phyloP scores from a whole-genome alignment of 2,113 vertebrate genomes.

The Xiphophorus maculatus region DNA sequence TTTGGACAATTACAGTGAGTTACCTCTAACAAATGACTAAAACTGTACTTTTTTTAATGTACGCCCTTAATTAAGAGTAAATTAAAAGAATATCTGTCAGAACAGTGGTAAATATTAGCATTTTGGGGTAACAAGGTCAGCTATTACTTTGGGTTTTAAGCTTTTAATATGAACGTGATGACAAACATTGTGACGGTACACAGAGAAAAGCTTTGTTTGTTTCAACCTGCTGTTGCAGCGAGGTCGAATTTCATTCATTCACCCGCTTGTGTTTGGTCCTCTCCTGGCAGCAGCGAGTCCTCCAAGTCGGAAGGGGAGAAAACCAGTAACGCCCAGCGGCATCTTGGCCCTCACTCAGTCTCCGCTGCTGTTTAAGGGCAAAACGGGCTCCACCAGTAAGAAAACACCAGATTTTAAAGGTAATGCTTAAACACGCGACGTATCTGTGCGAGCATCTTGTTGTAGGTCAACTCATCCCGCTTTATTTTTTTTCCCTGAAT shows the following conservation, averaged over 20 bases:
- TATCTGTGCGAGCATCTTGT: background rate
- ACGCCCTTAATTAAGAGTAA: no score
- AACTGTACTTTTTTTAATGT: no score
- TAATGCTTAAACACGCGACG: background rate
- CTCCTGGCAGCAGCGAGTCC: constrained; percentile 79
- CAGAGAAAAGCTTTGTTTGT: no score
- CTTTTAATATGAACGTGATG: no score
- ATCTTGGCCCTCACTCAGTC: constrained; percentile 92
- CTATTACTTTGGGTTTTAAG: no score
- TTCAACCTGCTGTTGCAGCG: no score
- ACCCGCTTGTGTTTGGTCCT: background rate
- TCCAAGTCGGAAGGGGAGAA: constrained; percentile 69
- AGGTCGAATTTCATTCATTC: background rate
- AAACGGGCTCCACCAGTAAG: constrained; percentile 41
- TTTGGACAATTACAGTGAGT: no score
- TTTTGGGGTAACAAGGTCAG: no score
- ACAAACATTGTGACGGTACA: no score
- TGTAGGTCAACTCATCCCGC: background rate
- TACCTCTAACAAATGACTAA: no score
- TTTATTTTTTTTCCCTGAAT: background rate
- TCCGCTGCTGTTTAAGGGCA: constrained; percentile 86
- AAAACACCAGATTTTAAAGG: constrained; percentile 38
- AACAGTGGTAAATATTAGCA: no score
- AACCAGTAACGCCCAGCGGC: constrained; percentile 82
- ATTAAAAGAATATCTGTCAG: no score